Conservation (phyloP, 1,140 invertebrate genomes). For the Zaprionus lachaisei region DNA sequence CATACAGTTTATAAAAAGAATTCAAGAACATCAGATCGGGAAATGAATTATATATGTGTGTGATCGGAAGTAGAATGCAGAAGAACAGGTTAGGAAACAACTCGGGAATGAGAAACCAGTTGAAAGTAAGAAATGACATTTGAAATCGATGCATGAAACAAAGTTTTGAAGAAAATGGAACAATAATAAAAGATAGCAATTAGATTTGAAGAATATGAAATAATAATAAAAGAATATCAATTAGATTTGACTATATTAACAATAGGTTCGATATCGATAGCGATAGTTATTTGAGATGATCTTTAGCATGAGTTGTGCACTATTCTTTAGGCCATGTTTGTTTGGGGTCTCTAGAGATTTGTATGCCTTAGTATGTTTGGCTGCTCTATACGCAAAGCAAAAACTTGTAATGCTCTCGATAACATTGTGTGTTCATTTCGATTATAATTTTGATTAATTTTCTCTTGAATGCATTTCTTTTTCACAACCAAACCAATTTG, state of each 20-base stretch:
- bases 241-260: not conserved
- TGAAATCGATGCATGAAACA: not conserved
- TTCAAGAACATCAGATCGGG: not conserved
- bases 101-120: not conserved
- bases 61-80: not conserved
- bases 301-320: not conserved
- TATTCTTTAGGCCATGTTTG: not conserved
- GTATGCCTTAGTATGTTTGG: not conserved
- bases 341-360: not conserved
- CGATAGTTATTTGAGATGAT: not conserved
- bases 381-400: constrained; percentile 1
- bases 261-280: not conserved
- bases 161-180: not conserved
- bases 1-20: not conserved
- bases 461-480: constrained; percentile 50
- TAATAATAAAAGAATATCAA: not conserved
- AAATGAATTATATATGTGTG: not conserved
- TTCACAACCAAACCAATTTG: constrained; percentile 30
- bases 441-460: constrained; percentile 53
- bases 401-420: constrained; percentile 3
- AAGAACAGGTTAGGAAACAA: not conserved
- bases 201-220: not conserved
- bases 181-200: not conserved
- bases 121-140: not conserved
- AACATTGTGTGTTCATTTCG: constrained; percentile 24